Percentiles rank a stretch among this genome's conserved stretches.
Evolutionary conservation across 1,140 invertebrate species (phyloP).

Genomic region (Spodoptera litura): DNA sequence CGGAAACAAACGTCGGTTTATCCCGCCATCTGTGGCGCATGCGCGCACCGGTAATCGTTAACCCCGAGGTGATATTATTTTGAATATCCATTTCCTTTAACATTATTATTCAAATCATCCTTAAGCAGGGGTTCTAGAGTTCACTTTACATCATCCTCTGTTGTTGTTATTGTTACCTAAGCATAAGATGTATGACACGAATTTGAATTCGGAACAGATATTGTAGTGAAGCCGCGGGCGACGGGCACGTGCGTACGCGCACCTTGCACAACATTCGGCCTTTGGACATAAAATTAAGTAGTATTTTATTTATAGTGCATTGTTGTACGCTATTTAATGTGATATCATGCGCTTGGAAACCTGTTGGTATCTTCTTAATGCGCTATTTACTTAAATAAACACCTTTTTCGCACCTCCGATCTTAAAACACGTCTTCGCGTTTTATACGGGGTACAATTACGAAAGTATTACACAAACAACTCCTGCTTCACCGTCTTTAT

Average conservation of each 20-base stretch:
- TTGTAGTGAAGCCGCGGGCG: slow-evolving; percentile 73
- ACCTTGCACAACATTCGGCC: slow-evolving; percentile 78
- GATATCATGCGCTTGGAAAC: slow-evolving; percentile 22
- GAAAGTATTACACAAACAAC: slow-evolving; percentile 19
- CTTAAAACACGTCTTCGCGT: slow-evolving; percentile 11
- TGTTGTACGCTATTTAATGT: slow-evolving; percentile 48
- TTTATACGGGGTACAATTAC: slow-evolving; percentile 16
- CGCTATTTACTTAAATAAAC: slow-evolving; percentile 27
- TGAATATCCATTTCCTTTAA: slow-evolving; percentile 83
- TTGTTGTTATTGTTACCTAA: slow-evolving; percentile 62
- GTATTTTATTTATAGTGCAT: slow-evolving; percentile 69
- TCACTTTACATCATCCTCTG: slow-evolving; percentile 69
- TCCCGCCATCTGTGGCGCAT: slow-evolving; percentile 82
- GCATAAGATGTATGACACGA: slow-evolving; percentile 82
- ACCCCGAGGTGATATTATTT: slow-evolving; percentile 86
- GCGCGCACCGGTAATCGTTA: slow-evolving; percentile 84
- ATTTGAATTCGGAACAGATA: slow-evolving; percentile 81
- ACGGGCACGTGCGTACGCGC: slow-evolving; percentile 79
- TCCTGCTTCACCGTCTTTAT: slow-evolving; percentile 16
- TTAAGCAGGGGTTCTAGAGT: slow-evolving; percentile 73
- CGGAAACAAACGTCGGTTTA: slow-evolving; percentile 85
- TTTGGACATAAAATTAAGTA: slow-evolving; percentile 67
- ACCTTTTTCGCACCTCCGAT: slow-evolving; percentile 30
- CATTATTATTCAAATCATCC: slow-evolving; percentile 80
- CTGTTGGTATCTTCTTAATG: slow-evolving; percentile 28